These are phyloP conservation scores for Oxyura jamaicensis DNA, from an alignment of 2,113 vertebrate genomes.

Conservation along the genomic window DNA sequence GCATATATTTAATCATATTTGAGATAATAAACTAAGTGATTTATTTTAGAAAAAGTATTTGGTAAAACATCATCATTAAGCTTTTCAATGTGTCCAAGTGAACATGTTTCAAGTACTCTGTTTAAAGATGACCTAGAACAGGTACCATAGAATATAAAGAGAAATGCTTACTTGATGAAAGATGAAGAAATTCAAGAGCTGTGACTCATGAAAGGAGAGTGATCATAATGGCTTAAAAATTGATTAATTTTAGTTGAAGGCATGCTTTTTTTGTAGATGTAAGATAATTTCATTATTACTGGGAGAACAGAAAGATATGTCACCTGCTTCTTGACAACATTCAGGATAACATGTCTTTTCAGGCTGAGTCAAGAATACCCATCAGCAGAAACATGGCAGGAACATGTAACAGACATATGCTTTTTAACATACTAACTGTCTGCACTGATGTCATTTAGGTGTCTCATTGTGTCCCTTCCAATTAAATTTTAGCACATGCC, in stretches of 20 bases:
- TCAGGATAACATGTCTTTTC: not conserved
- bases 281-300: not conserved
- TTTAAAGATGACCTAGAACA: not conserved
- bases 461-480: not conserved
- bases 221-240: not conserved
- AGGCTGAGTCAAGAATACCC: not conserved
- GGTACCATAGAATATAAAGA: not conserved
- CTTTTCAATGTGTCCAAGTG: not conserved
- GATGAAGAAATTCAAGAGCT: not conserved
- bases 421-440: not conserved
- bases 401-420: not conserved
- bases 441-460: not conserved
- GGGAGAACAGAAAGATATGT: not conserved
- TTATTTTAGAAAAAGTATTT: not conserved
- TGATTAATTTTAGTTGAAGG: not conserved
- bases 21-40: not conserved
- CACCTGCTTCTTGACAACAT: not conserved
- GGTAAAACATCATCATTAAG: not conserved
- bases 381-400: not conserved
- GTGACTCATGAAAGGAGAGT: not conserved
- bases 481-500: not conserved
- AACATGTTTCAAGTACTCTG: not conserved
- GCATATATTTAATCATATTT: not conserved
- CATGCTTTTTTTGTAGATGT: not conserved
- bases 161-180: not conserved